These are phyloP conservation scores for Rhyacophila brunnea DNA, from an alignment of 1,140 invertebrate genomes.

Conservation along the genomic window DNA sequence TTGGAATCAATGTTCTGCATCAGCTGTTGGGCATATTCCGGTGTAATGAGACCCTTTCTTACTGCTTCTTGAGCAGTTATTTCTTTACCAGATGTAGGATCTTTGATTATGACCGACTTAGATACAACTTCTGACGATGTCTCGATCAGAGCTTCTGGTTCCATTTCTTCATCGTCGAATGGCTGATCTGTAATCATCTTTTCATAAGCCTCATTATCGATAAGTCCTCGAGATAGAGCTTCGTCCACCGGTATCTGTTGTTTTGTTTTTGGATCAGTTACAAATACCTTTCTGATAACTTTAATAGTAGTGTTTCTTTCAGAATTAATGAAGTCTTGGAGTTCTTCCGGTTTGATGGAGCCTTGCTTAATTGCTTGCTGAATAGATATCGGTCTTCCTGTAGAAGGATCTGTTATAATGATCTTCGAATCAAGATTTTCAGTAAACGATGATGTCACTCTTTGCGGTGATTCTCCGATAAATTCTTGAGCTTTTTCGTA, in stretches of 20 bases:
- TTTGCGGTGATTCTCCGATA: slow-evolving; percentile 11
- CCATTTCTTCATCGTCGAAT: slow-evolving; percentile 34
- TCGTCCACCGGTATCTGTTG: slow-evolving; percentile 60
- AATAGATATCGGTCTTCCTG: slow-evolving; percentile 64
- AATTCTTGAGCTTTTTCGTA: slow-evolving; percentile 45
- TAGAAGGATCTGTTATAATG: slow-evolving; percentile 59
- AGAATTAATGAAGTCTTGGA: slow-evolving; percentile 40
- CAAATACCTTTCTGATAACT: slow-evolving; percentile 45
- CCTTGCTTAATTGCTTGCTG: slow-evolving; percentile 71
- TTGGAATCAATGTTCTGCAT: slow-evolving; percentile 23
- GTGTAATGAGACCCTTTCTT: slow-evolving; percentile 52
- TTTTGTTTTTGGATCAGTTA: slow-evolving; percentile 63
- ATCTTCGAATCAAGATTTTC: slow-evolving; percentile 19
- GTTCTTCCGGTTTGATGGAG: slow-evolving; percentile 52
- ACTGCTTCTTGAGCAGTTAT: slow-evolving; percentile 56
- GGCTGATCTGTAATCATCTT: slow-evolving; percentile 36
- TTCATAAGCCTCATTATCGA: slow-evolving; percentile 54
- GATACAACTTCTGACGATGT: slow-evolving; percentile 31
- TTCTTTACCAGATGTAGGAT: slow-evolving; percentile 53
- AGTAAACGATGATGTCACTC: not conserved
- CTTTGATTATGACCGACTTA: slow-evolving; percentile 40
- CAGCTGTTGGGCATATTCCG: slow-evolving; percentile 41
- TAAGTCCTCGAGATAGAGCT: slow-evolving; percentile 62
- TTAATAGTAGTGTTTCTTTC: slow-evolving; percentile 29
- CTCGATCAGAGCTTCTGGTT: slow-evolving; percentile 31